Conservation (phyloP, 2,113 vertebrate genomes). For the Osmerus mordax region DNA sequence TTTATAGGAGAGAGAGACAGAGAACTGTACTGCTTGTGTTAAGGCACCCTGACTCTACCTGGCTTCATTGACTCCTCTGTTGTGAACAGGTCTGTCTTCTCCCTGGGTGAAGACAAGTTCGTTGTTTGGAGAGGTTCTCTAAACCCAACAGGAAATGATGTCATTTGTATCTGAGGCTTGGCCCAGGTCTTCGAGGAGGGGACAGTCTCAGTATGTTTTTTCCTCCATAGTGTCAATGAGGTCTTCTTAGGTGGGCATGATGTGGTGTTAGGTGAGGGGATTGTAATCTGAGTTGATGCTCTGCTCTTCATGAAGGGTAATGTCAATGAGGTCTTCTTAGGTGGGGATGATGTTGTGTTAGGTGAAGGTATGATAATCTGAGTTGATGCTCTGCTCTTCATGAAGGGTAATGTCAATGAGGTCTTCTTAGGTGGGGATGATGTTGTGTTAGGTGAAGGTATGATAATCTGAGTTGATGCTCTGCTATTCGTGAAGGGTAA, state of each 20-base stretch:
- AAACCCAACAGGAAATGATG: background rate
- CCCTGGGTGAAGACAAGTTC: background rate
- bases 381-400: background rate
- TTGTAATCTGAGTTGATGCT: background rate
- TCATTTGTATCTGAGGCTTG: background rate
- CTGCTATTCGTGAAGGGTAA: background rate
- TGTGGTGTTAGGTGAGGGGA: constrained; percentile 4
- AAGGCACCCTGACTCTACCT: background rate
- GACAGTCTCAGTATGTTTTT: background rate
- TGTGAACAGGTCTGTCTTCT: background rate
- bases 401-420: background rate
- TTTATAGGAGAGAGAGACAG: background rate
- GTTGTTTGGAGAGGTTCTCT: background rate
- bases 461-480: background rate
- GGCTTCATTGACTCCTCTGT: background rate
- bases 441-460: constrained; percentile 3
- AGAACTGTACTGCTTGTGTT: background rate
- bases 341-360: constrained; percentile 12
- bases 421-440: background rate
- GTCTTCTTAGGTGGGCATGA: background rate
- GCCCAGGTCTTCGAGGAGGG: background rate
- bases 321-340: background rate
- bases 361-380: background rate
- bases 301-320: background rate
- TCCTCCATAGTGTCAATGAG: background rate